Conservation (phyloP, 2,797 vertebrate species). For the Anguilla pacifica region DNA sequence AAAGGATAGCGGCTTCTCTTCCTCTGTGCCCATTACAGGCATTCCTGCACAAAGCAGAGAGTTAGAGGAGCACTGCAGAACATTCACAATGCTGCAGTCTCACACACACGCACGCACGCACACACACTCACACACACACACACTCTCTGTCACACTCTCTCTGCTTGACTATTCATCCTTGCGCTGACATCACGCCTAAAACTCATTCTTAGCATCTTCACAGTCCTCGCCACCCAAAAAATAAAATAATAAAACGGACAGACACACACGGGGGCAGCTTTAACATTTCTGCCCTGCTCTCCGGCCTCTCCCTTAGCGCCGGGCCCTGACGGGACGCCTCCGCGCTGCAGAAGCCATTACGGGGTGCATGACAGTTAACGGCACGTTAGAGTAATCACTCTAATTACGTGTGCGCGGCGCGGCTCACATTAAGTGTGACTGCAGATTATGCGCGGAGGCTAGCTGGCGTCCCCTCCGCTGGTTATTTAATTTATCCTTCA, state of each 20-base stretch:
- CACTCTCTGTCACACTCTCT: background rate
- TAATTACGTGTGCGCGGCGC: conserved; percentile 22
- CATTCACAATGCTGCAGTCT: background rate
- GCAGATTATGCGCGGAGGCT: conserved; percentile 19
- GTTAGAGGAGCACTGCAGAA: background rate
- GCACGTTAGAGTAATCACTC: conserved; percentile 34
- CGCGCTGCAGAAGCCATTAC: background rate
- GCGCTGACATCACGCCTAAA: background rate
- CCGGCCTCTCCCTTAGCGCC: background rate
- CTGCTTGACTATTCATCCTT: background rate
- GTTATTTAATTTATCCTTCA: conserved; percentile 26
- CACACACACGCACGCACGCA: background rate
- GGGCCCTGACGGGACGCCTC: background rate
- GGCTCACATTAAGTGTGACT: conserved; percentile 23
- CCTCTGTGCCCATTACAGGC: conserved; percentile 27
- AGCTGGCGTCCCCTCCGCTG: background rate
- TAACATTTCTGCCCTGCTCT: background rate
- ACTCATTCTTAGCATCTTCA: background rate
- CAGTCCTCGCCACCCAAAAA: background rate
- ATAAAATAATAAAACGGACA: no score
- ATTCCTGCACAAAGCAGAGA: background rate
- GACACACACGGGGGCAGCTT: background rate
- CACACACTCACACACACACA: background rate
- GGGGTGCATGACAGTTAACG: conserved; percentile 21
- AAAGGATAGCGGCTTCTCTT: conserved; percentile 35